Evolutionary conservation across 2,113 vertebrate species (phyloP).

Genomic region (Recurvirostra avosetta): DNA sequence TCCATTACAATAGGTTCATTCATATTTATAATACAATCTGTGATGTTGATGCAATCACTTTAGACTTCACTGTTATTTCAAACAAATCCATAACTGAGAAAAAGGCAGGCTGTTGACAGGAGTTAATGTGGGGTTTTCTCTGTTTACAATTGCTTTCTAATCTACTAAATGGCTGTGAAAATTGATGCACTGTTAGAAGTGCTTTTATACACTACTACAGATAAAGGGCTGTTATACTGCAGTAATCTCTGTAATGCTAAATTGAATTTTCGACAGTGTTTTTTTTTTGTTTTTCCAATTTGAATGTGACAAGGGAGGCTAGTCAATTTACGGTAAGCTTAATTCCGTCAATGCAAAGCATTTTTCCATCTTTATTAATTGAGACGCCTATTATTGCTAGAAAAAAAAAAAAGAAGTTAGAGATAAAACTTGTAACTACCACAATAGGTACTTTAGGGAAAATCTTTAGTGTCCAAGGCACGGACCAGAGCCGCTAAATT

Average conservation of each 20-base stretch:
- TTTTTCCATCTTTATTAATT: constrained; percentile 47
- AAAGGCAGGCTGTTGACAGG: constrained; percentile 78
- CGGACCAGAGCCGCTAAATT: background rate
- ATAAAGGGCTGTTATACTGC: constrained; percentile 66
- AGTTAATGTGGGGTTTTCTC: constrained; percentile 79
- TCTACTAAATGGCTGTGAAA: constrained; percentile 83
- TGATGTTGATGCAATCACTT: constrained; percentile 71
- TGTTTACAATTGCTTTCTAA: constrained; percentile 84
- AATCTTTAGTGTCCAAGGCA: background rate
- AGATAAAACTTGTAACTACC: background rate
- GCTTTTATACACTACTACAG: constrained; percentile 72
- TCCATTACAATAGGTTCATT: constrained; percentile 69
- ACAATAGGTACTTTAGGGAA: background rate
- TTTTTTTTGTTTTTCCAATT: constrained; percentile 53
- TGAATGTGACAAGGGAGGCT: constrained; percentile 53
- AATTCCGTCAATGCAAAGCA: constrained; percentile 54
- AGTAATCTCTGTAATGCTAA: constrained; percentile 69
- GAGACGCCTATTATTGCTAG: background rate
- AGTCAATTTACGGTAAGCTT: constrained; percentile 48
- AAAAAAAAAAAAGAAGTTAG: background rate
- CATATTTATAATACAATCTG: constrained; percentile 78
- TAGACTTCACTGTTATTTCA: constrained; percentile 74
- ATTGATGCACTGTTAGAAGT: constrained; percentile 77
- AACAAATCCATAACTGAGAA: constrained; percentile 79
- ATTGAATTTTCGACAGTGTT: constrained; percentile 69